Evolutionary conservation across 2,113 vertebrate species (phyloP), one percentile per base, ranked within the genome.

Genomic region (Sterna hirundo): DNA sequence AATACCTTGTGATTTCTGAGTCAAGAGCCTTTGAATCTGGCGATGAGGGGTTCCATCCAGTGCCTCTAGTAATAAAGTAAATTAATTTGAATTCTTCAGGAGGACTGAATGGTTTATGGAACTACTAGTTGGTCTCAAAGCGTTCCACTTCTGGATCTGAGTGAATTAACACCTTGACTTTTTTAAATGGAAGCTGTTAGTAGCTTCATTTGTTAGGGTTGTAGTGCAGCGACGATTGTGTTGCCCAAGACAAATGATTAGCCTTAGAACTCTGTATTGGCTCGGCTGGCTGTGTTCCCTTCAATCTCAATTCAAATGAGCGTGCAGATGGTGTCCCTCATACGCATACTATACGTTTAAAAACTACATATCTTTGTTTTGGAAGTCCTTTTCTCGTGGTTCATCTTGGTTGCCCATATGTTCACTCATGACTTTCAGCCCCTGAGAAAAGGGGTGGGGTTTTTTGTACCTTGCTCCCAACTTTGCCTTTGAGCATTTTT

Each of bases 101-200:
- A 82, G 69, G 52, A 11, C 75, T 15, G 70, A n/a, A 46, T 2
- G 32, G 26, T 74, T 71, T 80, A 5, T 61, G 54, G 72, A 55
- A 13, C 58, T 90, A 1, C 55, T 36, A 6, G 18, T 8, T 40
- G 86, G 26, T 32, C 70, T 88, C 71, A 5, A 3, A 90, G 76
- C 69, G 3, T 44, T 92, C 21, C 77, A 13, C 80, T 86, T 55
- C 72, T 34, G 92, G 38, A 58, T 83, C 87, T 71, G 54, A 69
- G 51, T 87, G 91, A 91, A 83, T 76, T 85, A 79, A 72, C 88
- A 82, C 84, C 81, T 82, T 75, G 68, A 58, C 86, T 94, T 51
- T 47, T 87, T 71, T 3, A 87, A 78, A 68, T 49, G 25, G 66
- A 64, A 83, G 77, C 83, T 89, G 38, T 91, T 78, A 88, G 86